phyloP scores from a whole-genome alignment of 2,888 invertebrate genomes.

The Orthosia gracilis region DNA sequence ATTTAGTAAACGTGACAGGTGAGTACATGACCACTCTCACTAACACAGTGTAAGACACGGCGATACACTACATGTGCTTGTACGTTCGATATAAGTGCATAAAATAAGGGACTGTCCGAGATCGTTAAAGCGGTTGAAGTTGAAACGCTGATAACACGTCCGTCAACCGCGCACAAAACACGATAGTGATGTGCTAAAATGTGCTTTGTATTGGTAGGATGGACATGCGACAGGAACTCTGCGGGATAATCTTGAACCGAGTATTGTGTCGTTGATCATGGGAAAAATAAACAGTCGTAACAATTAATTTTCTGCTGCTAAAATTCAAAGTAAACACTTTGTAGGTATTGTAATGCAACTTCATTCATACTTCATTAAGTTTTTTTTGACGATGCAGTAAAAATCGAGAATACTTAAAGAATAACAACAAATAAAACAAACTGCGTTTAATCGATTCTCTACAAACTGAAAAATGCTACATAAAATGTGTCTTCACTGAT shows the following conservation, averaged over 20 bases:
- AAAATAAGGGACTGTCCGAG: conserved; percentile 60
- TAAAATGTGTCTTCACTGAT: conserved; percentile 5
- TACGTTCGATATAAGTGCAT: conserved; percentile 51
- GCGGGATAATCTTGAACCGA: conserved; percentile 39
- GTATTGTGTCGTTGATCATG: background rate
- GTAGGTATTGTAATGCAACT: background rate
- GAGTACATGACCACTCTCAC: conserved; percentile 60
- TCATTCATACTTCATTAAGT: background rate
- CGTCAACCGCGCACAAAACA: conserved; percentile 62
- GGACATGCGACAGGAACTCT: conserved; percentile 18
- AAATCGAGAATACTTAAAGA: background rate
- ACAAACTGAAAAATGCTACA: background rate
- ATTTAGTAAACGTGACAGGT: conserved; percentile 54
- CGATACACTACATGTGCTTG: conserved; percentile 33
- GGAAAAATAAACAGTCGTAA: conserved; percentile 8
- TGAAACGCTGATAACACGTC: conserved; percentile 58
- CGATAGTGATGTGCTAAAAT: conserved; percentile 60
- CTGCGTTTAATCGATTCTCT: background rate
- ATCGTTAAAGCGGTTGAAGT: conserved; percentile 33
- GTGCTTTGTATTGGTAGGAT: conserved; percentile 52
- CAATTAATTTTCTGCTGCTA: background rate
- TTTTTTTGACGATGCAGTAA: background rate
- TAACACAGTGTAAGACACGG: conserved; percentile 48
- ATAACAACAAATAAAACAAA: background rate
- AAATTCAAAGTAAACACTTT: conserved; percentile 1